Evolutionary conservation across 2,797 vertebrate genomes (phyloP), one percentile per base, ranked within the genome.

Genomic region (Cichlasoma orientale): DNA sequence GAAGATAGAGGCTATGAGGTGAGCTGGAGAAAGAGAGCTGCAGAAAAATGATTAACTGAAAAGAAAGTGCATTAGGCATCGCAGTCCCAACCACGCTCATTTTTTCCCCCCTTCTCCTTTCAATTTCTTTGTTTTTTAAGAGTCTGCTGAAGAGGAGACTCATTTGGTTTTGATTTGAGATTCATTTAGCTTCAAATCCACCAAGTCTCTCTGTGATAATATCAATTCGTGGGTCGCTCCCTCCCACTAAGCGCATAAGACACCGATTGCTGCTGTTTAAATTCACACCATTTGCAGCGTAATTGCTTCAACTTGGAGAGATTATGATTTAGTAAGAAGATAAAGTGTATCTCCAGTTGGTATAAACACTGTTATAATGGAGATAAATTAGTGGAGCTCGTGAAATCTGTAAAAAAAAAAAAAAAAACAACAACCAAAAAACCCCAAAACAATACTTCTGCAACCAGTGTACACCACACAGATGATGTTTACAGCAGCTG

Each of bases 111-210:
- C 16, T 50, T n/a, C 66, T 75, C 47, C 69, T 71, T 59, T 87
- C 85, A 63, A 72, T 77, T 74, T 82, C 52, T 82, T 74, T 14
- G 44, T 71, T 71, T 86, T 44, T 78, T 74, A 72, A 89, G 86
- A 79, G 71, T 80, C 77, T 58, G 50, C 77, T 81, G 76, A 85
- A 86, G 87, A 88, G 73, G 58, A 86, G 75, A 83, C 83, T 89
- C 76, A 75, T 90, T 91, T 92, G 74, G 84, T 90, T 93, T 81
- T 89, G 81, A 93, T 92, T 90, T 77, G 82, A 89, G 82, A 83
- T 89, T 92, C 69, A 90, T 92, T 90, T 88, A 75, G 75, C 82
- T 86, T 82, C 69, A 86, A 86, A 89, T 86, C 83, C 85, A 77
- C 77, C 75, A 56, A 72, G 81, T 82, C 68, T 79, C 75, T 27